Base-by-base conservation (phyloP, 2,113 vertebrate species). In the Chaetops frenatus region DNA sequence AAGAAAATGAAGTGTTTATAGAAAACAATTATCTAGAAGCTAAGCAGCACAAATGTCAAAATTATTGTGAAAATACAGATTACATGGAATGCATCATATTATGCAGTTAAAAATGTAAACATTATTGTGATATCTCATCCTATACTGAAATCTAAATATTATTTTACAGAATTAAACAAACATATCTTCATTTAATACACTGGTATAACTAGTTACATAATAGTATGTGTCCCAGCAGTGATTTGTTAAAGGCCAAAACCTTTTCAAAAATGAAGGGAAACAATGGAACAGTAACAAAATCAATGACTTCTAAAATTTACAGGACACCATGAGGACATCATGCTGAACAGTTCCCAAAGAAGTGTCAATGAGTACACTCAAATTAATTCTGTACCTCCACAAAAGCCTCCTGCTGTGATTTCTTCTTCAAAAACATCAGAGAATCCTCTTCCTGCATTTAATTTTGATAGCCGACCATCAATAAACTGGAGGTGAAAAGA, bases 401-500 rank as follows among this genome's bases (percentile, higher is more conserved):
- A 98, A 97, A 99, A 99, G 96, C 98, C 99, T 91, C 99, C 99
- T 71, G 99, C 98, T 91, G 99, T 99, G 97, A 99, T 99, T 98
- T 99, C 99, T 93, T 99, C 99, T 98, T 99, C 99, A 98, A 99
- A 99, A 94, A 98, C 87, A 96, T 99, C 99, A 16, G 98, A 99
- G 97, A 99, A 99, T 83, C 99, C 99, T 54, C 98, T 99, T 97
- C 99, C 99, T 96, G 98, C 97, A 89, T 99, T 99, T 97, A 99
- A 98, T 97, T 99, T 99, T 97, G 98, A 98, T 92, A 99, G 98
- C 27, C 99, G 99, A 96, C 99, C 98, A 92, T 99, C 99, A 96
- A 99, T 99, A 98, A 99, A 99, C 99, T 99, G 64, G 27, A 64
- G 88, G 47, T 40, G 97, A 98, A 70, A 61, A 69, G 60, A 98